Evolutionary conservation across 2,797 vertebrate genomes (phyloP), one percentile per base, ranked within the genome.

Genomic region (Toxotes lorentzi): DNA sequence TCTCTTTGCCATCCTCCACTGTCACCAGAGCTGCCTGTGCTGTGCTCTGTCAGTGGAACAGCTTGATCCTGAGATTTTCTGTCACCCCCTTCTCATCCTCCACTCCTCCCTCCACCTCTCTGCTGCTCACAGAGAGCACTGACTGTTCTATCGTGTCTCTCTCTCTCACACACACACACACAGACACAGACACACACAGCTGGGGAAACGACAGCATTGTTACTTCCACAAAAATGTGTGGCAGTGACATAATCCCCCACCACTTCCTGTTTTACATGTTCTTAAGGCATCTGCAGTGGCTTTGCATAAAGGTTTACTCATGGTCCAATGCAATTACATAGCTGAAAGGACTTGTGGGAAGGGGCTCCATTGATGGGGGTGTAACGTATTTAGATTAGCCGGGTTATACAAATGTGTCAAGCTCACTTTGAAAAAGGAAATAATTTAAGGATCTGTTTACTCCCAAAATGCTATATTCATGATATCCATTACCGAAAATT

Each of bases 151-250:
- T 63, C 19, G 34, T 16, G 57, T 24, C 43, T 48, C 50, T 10
- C 30, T 32, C 54, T 30, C 30, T 35, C n/a, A 8, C 57, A 5
- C 32, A 3, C 48, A 2, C 21, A 1, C n/a, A 30, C 57, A 23
- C 34, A 38, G 23, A 40, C 38, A 24, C 34, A 38, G 14, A 43
- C 41, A 38, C 23, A 9, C 41, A 56, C 7, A 81, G 14, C 54
- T 66, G 38, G 47, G 56, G 58, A 84, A 83, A 66, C 19, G 2
- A 64, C 68, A 63, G 61, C 41, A 84, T 58, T 78, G 57, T 76
- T 86, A 74, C 43, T 80, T 87, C 59, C 72, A 74, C 68, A 89
- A 83, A 30, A 88, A 78, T 80, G 63, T 77, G 70, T 78, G 65
- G 62, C 50, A 51, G 68, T 85, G 81, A 87, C 73, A 87, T 73